Percentiles rank a stretch among this genome's conserved stretches.
phyloP scores from a whole-genome alignment of 2,888 invertebrate genomes.

The Cremastobaeus sp. region DNA sequence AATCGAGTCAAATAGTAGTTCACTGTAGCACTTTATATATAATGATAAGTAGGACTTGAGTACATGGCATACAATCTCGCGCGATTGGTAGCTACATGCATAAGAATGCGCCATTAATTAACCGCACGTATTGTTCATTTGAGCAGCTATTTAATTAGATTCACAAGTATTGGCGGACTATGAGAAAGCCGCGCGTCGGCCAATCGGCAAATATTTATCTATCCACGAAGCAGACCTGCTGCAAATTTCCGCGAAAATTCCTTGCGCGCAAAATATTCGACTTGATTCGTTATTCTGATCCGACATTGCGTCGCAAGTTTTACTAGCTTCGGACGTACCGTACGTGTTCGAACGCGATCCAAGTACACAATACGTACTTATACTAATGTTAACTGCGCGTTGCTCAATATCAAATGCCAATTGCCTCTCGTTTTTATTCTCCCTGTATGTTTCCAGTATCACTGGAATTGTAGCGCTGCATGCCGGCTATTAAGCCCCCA shows the following conservation, averaged over 20 bases:
- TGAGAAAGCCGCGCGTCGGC: constrained; percentile 32
- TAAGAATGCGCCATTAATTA: constrained; percentile 74
- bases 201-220: constrained; percentile 7
- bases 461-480: constrained; percentile 32
- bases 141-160: constrained; percentile 73
- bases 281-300: constrained; percentile 21
- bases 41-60: constrained; percentile 63
- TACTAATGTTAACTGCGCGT: constrained; percentile 43
- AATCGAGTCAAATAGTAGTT: constrained; percentile 36
- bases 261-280: constrained; percentile 4
- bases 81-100: constrained; percentile 67
- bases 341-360: constrained; percentile 36
- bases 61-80: constrained; percentile 60
- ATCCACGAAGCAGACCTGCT: constrained; percentile 2
- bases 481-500: constrained; percentile 40
- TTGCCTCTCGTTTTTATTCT: constrained; percentile 62
- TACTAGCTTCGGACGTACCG: constrained; percentile 31
- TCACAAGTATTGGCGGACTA: constrained; percentile 66
- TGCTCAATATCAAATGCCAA: constrained; percentile 66
- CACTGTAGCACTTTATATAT: constrained; percentile 29
- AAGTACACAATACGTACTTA: constrained; percentile 41
- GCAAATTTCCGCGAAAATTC: constrained; percentile 40
- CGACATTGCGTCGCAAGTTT: not conserved
- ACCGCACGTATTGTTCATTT: constrained; percentile 70
- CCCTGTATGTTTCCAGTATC: constrained; percentile 50